Evolutionary conservation across 2,797 vertebrate species (phyloP).

Genomic region (Oreonectes daqikongensis): DNA sequence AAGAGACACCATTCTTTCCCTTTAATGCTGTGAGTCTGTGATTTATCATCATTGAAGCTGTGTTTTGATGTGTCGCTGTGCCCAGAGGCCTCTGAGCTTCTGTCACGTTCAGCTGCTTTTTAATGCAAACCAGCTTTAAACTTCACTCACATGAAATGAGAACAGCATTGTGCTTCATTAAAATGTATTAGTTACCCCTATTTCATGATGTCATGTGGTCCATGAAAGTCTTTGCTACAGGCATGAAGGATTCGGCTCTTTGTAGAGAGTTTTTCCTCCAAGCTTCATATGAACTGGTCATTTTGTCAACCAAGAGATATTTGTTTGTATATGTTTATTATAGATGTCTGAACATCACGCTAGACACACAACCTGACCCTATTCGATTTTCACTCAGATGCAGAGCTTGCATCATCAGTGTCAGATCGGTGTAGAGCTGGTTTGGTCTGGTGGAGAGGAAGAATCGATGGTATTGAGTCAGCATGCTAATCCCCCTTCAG

Average conservation of each 20-base stretch:
- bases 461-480: conserved; percentile 54
- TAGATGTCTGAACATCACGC: conserved; percentile 30
- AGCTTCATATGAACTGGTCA: neutral
- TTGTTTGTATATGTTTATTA: neutral
- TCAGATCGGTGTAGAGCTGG: conserved; percentile 41
- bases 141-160: neutral
- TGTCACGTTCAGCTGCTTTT: conserved; percentile 25
- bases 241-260: neutral
- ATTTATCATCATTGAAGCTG: conserved; percentile 14
- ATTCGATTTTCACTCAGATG: conserved; percentile 37
- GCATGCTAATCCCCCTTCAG: conserved; percentile 10
- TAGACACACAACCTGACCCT: conserved; percentile 1
- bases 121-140: conserved; percentile 21
- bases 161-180: conserved; percentile 2
- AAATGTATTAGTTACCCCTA: conserved; percentile 2
- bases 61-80: conserved; percentile 13
- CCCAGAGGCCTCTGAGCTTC: conserved; percentile 27
- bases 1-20: neutral
- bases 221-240: neutral
- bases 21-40: conserved; percentile 1
- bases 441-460: conserved; percentile 36
- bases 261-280: neutral
- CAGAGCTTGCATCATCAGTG: conserved; percentile 41
- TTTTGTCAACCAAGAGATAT: conserved; percentile 8
- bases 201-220: conserved; percentile 25